Evolutionary conservation across 1,140 invertebrate genomes (phyloP), one percentile per base, ranked within the genome.

Genomic region (Polypedilum pembai): DNA sequence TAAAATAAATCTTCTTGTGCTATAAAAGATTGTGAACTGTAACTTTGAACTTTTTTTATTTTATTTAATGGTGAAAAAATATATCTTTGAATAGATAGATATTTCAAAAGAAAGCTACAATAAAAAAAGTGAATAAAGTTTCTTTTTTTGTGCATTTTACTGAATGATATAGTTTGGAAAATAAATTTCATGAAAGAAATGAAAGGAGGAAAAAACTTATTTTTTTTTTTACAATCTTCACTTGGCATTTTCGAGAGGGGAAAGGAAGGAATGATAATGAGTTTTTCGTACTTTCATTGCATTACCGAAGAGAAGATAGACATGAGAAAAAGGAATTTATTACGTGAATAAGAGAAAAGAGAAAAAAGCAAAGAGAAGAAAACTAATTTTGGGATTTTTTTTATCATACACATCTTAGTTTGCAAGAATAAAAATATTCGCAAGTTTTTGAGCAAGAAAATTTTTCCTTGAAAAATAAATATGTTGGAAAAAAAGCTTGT

Each of bases 231-330:
- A 56, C 45, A 56, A 56, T 56, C 45, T 56, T 69, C n/a, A 20
- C 65, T n/a, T 20, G 65, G 65, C 65, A 69, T 69, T 69, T 17
- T 56, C 45, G 65, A 69, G 5, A 18, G 18, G 17, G 1, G 63
- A 20, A 69, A 69, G 20, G 65, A 69, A 69, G 17, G 20, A 69
- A 20, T 69, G 65, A 69, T 69, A 69, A 69, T 69, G 65, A 69
- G 65, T 69, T 69, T 69, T 69, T 69, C 65, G 65, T 69, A 20
- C 12, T 56, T 56, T 56, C 45, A 56, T 56, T 56, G 45, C 45
- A 56, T 15, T 56, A n/a, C 45, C 12, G 45, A 56, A 56, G 10
- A 56, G 8, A 45, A 45, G 41, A 45, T 12, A 45, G 41, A n/a
- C 12, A 56, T 12, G 45, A 12, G n/a, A 56, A 56, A 56, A n/a